phyloP scores from a whole-genome alignment of 2,888 invertebrate genomes.

The Callyntrura sp. region DNA sequence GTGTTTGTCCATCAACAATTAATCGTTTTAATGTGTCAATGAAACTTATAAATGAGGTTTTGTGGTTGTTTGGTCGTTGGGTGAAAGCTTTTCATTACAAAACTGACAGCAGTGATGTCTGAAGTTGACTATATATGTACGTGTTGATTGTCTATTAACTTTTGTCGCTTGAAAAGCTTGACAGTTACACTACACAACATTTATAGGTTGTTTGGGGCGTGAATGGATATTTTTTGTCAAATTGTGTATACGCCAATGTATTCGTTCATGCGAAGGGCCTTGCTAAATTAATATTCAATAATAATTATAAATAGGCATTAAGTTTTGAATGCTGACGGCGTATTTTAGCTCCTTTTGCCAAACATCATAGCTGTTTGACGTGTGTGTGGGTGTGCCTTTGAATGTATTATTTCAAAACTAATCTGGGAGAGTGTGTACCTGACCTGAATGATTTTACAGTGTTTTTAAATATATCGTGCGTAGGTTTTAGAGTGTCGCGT shows the following conservation, averaged over 20 bases:
- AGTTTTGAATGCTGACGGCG: conserved; percentile 13
- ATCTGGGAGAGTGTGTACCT: conserved; percentile 52
- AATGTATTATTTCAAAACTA: conserved; percentile 50
- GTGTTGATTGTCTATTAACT: no score
- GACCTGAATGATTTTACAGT: conserved; percentile 28
- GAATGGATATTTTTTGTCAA: no score
- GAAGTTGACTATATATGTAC: no score
- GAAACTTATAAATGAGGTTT: not conserved
- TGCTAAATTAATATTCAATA: not conserved
- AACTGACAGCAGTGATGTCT: no score
- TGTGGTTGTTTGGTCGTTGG: no score
- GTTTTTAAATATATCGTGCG: conserved; percentile 24
- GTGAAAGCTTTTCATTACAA: not conserved
- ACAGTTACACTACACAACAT: no score
- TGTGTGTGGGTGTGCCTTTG: conserved; percentile 54
- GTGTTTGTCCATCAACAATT: not conserved
- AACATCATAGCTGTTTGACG: conserved; percentile 21
- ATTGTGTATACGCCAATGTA: no score
- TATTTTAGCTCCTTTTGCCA: conserved; percentile 11
- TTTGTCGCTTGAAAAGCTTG: conserved; percentile 4
- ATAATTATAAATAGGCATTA: not conserved
- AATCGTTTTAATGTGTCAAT: not conserved
- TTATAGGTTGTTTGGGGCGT: no score
- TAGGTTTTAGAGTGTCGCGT: conserved; percentile 56
- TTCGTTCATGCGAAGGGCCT: not conserved